Evolutionary conservation across 2,113 vertebrate genomes (phyloP).

Genomic region (Callithrix jacchus): DNA sequence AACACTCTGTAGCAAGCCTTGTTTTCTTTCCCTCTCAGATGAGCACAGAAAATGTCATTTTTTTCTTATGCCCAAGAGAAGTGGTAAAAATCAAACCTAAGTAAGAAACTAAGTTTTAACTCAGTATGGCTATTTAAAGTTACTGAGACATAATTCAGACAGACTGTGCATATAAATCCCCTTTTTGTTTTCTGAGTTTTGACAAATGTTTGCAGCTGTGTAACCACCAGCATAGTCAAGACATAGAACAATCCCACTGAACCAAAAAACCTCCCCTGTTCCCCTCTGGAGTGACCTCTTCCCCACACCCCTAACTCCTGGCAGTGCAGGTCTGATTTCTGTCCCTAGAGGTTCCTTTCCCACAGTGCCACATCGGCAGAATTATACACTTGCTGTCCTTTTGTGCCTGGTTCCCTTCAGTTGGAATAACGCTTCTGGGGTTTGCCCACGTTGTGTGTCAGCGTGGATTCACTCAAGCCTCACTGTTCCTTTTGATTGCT

Average conservation of each 20-base stretch:
- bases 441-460: neutral
- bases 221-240: too few species aligned
- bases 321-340: neutral
- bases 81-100: neutral
- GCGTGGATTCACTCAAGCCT: too few species aligned
- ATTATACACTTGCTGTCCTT: accelerated
- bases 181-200: neutral
- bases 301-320: neutral
- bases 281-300: accelerated
- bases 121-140: neutral
- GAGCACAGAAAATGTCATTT: neutral
- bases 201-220: accelerated
- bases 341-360: too few species aligned
- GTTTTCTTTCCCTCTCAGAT: neutral
- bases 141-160: neutral
- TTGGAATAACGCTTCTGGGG: neutral
- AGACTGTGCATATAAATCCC: neutral
- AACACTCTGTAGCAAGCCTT: accelerated
- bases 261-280: accelerated
- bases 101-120: neutral
- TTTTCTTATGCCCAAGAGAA: neutral
- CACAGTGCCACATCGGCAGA: accelerated
- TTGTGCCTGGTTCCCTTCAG: neutral
- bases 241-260: neutral
- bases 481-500: accelerated